Percentiles rank a stretch among this genome's conserved stretches.
phyloP scores from a whole-genome alignment of 2,888 invertebrate genomes.

The Choristoneura rosaceana region DNA sequence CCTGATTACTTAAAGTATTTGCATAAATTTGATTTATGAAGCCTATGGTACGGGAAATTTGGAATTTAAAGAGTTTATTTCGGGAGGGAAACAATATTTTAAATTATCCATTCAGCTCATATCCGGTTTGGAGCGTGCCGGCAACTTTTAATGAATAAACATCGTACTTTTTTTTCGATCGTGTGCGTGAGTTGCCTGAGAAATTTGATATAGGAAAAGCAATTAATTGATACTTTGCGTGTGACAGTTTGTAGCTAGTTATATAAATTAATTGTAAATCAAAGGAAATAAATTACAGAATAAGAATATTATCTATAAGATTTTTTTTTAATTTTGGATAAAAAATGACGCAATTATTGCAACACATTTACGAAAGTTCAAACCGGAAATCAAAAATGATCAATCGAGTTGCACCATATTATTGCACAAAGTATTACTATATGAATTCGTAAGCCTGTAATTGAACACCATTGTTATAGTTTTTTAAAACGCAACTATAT shows the following conservation, averaged over 20 bases:
- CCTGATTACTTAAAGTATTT: conserved; percentile 29
- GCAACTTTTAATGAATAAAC: background rate
- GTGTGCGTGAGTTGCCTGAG: background rate
- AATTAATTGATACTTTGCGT: no score
- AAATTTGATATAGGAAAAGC: background rate
- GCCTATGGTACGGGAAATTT: conserved; percentile 10
- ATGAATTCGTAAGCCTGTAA: no score
- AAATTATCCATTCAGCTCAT: conserved; percentile 5
- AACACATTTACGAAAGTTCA: background rate
- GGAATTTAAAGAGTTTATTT: conserved; percentile 8
- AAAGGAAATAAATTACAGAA: no score
- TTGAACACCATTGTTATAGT: no score
- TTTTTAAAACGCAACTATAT: no score
- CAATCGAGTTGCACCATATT: background rate
- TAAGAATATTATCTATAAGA: no score
- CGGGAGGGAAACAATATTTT: conserved; percentile 9
- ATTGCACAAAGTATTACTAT: background rate
- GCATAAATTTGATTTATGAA: conserved; percentile 33
- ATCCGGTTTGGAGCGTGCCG: conserved; percentile 13
- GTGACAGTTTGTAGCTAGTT: no score
- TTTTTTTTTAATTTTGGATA: no score
- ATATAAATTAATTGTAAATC: no score
- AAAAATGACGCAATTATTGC: background rate
- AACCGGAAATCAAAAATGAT: background rate
- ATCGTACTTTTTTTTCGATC: background rate